These are phyloP conservation scores for Alouatta palliata DNA, from an alignment of 2,113 vertebrate species.

Conservation along the genomic window DNA sequence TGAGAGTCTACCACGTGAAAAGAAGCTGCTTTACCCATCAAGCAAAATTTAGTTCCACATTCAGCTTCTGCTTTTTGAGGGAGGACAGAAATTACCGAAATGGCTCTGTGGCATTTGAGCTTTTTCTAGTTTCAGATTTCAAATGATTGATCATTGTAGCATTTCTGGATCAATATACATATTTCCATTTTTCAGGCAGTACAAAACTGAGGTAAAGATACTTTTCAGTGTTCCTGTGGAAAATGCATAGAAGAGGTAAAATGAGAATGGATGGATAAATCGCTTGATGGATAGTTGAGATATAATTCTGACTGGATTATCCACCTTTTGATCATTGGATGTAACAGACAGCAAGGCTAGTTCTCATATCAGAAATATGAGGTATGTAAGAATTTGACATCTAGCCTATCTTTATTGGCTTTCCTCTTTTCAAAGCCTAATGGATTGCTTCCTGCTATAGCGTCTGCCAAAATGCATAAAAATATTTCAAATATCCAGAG, in stretches of 20 bases:
- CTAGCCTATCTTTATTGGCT: conserved; percentile 50
- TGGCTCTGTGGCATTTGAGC: neutral
- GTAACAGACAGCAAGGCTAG: conserved; percentile 36
- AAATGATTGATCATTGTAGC: conserved; percentile 50
- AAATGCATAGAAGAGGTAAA: neutral
- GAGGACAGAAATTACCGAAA: neutral
- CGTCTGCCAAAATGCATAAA: conserved; percentile 76
- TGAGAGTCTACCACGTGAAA: neutral
- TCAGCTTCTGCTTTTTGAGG: neutral
- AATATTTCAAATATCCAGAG: conserved; percentile 65
- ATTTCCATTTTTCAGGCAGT: conserved; percentile 46
- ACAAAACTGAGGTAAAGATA: conserved; percentile 25
- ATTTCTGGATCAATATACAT: neutral
- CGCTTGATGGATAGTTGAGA: neutral
- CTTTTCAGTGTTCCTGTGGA: neutral
- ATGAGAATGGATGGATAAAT: neutral
- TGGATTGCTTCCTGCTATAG: conserved; percentile 75
- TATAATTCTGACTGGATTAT: neutral
- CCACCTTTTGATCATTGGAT: conserved; percentile 16
- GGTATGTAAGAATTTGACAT: conserved; percentile 58
- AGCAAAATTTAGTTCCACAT: neutral
- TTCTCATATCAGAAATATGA: conserved; percentile 35
- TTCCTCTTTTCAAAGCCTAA: conserved; percentile 73
- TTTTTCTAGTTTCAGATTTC: conserved; percentile 47
- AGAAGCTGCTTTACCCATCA: neutral